Evolutionary conservation across 2,888 invertebrate genomes (phyloP), one percentile per base, ranked within the genome.

Genomic region (Coenonympha glycerion): DNA sequence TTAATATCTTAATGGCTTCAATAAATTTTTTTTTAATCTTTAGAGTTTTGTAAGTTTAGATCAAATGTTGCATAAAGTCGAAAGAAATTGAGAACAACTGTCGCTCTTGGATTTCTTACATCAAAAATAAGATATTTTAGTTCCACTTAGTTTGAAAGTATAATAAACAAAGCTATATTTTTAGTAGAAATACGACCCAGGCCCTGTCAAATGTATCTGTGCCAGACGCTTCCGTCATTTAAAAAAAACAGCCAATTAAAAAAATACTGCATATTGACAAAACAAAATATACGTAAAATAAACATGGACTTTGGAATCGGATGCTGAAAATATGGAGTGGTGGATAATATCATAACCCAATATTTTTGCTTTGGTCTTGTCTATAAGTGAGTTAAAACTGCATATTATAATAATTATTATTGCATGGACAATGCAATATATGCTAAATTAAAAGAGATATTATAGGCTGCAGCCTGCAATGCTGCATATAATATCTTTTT

Each of bases 141-240:
- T 37, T 28, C 1, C 26, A 18, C 28, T 34, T 28, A 34, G 19
- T 31, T n/a, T n/a, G n/a, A n/a, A n/a, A n/a, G 19, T 30, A 18
- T 19, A 13, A 44, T n/a, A 44, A 44, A 31, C 33, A 18, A 26
- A 36, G 37, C 13, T 37, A 37, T 37, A 37, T 37, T 36, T 21
- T 28, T 34, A 47, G 11, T 19, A 28, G 37, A 36, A 37, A 47
- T 33, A 18, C 28, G 37, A 36, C n/a, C 6, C 36, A n/a, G 5
- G 4, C 13, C 4, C 36, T 19, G 36, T 28, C 37, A 19, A 26
- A 28, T 36, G 36, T 19, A 26, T 19, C 36, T 26, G 11, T 9
- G 22, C 15, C 13, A 18, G 46, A 30, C 18, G 22, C 33, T 31
- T 44, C 44, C 44, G 28, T 31, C 21, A 41, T 28, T 6, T 15